These are phyloP conservation scores for Sterna hirundo DNA, from an alignment of 2,113 vertebrate species.

Conservation along the genomic window DNA sequence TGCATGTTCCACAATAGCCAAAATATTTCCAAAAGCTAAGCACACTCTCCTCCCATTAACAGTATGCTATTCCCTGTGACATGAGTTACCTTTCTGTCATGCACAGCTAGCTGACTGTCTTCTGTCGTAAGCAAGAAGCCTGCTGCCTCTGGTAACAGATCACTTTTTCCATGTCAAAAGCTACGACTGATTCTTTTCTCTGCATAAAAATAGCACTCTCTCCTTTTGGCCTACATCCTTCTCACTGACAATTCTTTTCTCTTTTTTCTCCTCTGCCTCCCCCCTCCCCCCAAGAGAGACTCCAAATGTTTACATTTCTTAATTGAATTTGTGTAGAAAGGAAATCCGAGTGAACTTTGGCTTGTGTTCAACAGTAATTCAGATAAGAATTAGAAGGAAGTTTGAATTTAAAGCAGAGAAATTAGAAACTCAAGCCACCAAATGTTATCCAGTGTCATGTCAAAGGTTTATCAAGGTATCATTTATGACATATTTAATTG, in stretches of 20 bases:
- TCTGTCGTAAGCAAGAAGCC: not conserved
- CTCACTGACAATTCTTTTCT: not conserved
- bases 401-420: not conserved
- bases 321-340: not conserved
- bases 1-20: not conserved
- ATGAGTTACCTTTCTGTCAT: not conserved
- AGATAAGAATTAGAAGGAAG: slow-evolving; percentile 5
- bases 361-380: slow-evolving; percentile 13
- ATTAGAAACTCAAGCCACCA: not conserved
- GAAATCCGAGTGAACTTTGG: slow-evolving; percentile 4
- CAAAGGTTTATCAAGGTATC: slow-evolving; percentile 13
- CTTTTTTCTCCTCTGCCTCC: not conserved
- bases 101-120: not conserved
- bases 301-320: not conserved
- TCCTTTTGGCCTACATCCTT: not conserved
- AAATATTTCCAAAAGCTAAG: not conserved
- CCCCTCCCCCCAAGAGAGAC: not conserved
- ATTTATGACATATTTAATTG: not conserved
- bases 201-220: not conserved
- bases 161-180: not conserved
- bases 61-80: not conserved
- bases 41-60: not conserved
- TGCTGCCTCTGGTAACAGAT: not conserved
- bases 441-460: not conserved
- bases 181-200: not conserved